Conservation (phyloP, 2,888 invertebrate genomes). For the Calephelis perditalis region DNA sequence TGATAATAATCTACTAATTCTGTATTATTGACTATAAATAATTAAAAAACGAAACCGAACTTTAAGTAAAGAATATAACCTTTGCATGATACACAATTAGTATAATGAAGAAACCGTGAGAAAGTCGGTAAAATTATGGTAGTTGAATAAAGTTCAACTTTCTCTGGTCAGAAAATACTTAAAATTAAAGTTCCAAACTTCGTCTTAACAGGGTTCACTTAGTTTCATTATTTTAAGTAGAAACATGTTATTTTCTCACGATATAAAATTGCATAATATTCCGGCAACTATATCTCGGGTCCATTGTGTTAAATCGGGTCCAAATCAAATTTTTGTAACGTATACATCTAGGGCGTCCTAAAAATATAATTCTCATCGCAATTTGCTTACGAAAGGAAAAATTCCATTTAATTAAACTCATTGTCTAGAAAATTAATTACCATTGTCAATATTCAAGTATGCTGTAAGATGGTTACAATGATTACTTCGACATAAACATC, state of each 20-base stretch:
- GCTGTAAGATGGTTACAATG: constrained; percentile 45
- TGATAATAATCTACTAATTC: no score
- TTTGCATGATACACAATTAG: constrained; percentile 8
- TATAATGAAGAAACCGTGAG: constrained; percentile 47
- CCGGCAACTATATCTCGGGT: constrained; percentile 29
- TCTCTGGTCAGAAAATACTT: constrained; percentile 25
- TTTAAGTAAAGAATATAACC: background rate
- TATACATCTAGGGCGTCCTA: constrained; percentile 3
- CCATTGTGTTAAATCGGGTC: constrained; percentile 18
- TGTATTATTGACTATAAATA: constrained; percentile 1
- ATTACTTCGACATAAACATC: constrained; percentile 27
- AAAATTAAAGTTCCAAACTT: constrained; percentile 22
- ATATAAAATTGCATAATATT: constrained; percentile 50
- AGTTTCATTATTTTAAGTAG: constrained; percentile 20
- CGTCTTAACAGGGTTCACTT: no score
- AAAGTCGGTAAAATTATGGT: constrained; percentile 42
- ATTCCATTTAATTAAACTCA: constrained; percentile 44
- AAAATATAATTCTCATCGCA: constrained; percentile 6
- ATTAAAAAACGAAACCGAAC: background rate
- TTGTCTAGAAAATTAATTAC: constrained; percentile 56
- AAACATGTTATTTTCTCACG: constrained; percentile 43
- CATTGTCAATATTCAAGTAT: constrained; percentile 62
- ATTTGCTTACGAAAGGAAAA: constrained; percentile 35
- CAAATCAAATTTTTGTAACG: constrained; percentile 14
- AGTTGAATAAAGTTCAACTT: constrained; percentile 28